Percentiles rank a stretch among this genome's conserved stretches.
phyloP scores from a whole-genome alignment of 2,113 vertebrate genomes.

The Paratilapia polleni region DNA sequence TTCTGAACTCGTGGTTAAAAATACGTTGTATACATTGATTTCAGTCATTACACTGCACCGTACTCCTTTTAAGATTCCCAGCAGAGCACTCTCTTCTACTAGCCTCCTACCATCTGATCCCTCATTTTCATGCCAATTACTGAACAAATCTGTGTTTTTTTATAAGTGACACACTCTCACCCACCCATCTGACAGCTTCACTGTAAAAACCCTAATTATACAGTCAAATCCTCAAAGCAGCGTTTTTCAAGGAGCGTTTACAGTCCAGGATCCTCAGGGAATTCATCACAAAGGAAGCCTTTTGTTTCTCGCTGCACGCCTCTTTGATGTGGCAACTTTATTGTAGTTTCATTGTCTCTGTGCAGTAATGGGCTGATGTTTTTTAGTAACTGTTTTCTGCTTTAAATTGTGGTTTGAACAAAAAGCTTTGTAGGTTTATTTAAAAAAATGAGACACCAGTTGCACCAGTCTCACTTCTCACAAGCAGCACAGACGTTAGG shows the following conservation, averaged over 20 bases:
- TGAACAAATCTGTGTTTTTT: slow-evolving; percentile 43
- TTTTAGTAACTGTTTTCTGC: neutral
- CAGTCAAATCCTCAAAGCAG: slow-evolving; percentile 49
- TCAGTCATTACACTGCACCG: neutral
- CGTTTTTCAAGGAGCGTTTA: slow-evolving; percentile 25
- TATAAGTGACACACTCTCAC: slow-evolving; percentile 39
- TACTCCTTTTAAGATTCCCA: slow-evolving; percentile 12
- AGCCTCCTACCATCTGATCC: slow-evolving; percentile 19
- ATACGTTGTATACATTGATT: slow-evolving; percentile 9
- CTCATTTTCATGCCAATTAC: slow-evolving; percentile 57
- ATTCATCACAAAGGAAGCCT: slow-evolving; percentile 9
- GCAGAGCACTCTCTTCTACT: neutral
- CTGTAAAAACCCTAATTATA: slow-evolving; percentile 68
- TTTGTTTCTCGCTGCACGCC: neutral
- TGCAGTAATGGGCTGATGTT: neutral
- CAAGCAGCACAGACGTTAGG: neutral
- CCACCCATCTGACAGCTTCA: slow-evolving; percentile 46
- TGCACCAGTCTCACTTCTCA: neutral
- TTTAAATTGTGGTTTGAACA: neutral
- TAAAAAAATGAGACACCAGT: neutral
- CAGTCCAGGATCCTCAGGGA: neutral
- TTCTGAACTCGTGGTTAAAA: neutral
- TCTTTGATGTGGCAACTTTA: slow-evolving; percentile 4
- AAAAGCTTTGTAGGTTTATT: neutral
- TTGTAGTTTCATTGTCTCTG: neutral